Conservation (phyloP, 2,113 vertebrate species). For the Urocolius indicus region DNA sequence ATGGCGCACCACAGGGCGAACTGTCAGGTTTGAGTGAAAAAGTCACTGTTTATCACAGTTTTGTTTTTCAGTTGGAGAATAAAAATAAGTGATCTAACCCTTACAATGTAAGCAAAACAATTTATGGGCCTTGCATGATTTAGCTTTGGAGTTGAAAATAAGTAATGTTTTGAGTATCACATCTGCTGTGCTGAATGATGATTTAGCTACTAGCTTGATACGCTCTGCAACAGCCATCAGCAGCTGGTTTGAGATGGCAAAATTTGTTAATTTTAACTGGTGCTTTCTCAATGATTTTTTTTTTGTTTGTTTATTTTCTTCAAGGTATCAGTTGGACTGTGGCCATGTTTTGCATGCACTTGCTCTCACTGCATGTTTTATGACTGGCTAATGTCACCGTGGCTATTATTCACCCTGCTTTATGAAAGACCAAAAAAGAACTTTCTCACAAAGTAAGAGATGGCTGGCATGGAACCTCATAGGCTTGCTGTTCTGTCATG, state of each 20-base stretch:
- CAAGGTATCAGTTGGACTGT: slow-evolving; percentile 68
- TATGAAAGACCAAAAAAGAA: slow-evolving; percentile 73
- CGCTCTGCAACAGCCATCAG: slow-evolving; percentile 47
- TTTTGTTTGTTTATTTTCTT: neutral
- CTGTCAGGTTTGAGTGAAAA: neutral
- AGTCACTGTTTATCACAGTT: slow-evolving; percentile 39
- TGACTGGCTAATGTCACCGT: slow-evolving; percentile 67
- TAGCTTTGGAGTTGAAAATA: slow-evolving; percentile 69
- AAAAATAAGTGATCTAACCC: slow-evolving; percentile 60
- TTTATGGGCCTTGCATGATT: slow-evolving; percentile 77
- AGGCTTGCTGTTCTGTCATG: slow-evolving; percentile 67
- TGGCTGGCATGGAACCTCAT: slow-evolving; percentile 70
- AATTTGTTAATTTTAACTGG: slow-evolving; percentile 70
- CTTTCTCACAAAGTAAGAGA: slow-evolving; percentile 53
- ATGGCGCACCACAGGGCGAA: slow-evolving; percentile 3
- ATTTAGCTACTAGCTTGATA: slow-evolving; percentile 68
- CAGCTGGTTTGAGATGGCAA: slow-evolving; percentile 58
- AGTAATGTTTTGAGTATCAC: slow-evolving; percentile 69
- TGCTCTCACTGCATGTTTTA: slow-evolving; percentile 76
- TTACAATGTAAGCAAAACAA: slow-evolving; percentile 63
- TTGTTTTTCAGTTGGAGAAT: slow-evolving; percentile 61
- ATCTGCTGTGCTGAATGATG: slow-evolving; percentile 68
- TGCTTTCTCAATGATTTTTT: slow-evolving; percentile 53
- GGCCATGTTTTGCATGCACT: slow-evolving; percentile 78
- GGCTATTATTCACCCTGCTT: slow-evolving; percentile 57